A percentile compares a stretch with the other conserved stretches of the same genome.
Evolutionary conservation across 2,888 invertebrate genomes (phyloP).

Genomic region (Rhingia campestris): DNA sequence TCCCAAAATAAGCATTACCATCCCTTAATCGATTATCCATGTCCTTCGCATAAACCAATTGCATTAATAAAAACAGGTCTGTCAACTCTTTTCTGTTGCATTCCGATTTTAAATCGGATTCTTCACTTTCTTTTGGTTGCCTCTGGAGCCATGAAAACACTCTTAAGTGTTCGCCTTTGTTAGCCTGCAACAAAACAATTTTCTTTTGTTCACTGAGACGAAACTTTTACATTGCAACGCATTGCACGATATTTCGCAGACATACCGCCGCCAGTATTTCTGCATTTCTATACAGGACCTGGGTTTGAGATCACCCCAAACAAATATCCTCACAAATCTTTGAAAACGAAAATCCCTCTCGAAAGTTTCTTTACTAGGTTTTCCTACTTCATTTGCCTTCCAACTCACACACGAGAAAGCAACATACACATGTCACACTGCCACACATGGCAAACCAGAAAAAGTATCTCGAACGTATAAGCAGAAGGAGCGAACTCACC

Average conservation of each 20-base stretch:
- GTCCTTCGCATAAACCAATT: background rate
- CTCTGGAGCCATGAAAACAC: slow-evolving; percentile 15
- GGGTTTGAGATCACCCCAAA: slow-evolving; percentile 21
- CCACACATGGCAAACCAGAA: slow-evolving; percentile 18
- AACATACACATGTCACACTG: slow-evolving; percentile 7
- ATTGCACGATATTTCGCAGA: slow-evolving; percentile 70
- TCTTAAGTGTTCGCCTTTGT: slow-evolving; percentile 37
- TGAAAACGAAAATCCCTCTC: background rate
- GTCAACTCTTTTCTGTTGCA: slow-evolving; percentile 45
- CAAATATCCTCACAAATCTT: background rate
- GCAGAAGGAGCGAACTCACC: slow-evolving; percentile 46
- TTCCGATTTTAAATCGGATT: slow-evolving; percentile 17
- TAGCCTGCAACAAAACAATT: background rate
- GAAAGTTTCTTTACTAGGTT: background rate
- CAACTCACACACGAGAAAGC: slow-evolving; percentile 8
- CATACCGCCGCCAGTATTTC: slow-evolving; percentile 71
- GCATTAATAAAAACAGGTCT: slow-evolving; percentile 13
- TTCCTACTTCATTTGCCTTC: background rate
- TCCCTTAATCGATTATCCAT: background rate
- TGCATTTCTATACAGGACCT: slow-evolving; percentile 59
- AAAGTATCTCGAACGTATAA: slow-evolving; percentile 1
- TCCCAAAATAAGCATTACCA: too few species aligned
- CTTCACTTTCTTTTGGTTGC: background rate
- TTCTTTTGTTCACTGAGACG: slow-evolving; percentile 61
- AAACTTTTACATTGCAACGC: slow-evolving; percentile 67